Evolutionary conservation across 2,888 invertebrate species (phyloP), one percentile per base, ranked within the genome.

Genomic region (Scrobipalpa costella): DNA sequence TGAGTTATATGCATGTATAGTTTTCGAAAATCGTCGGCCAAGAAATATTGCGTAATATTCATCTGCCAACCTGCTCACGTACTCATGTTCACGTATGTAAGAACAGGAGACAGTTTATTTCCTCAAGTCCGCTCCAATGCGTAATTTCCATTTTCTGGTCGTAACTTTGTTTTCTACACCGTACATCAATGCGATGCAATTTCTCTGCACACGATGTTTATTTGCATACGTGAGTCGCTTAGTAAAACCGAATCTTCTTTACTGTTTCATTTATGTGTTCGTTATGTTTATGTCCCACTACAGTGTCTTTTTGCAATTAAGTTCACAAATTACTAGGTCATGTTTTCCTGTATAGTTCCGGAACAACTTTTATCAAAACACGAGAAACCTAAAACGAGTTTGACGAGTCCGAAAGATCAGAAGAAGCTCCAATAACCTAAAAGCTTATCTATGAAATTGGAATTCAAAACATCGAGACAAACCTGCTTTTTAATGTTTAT

Each of bases 151-250:
- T 52, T n/a, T 52, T 52, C 52, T 52, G 6, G 11, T 33, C 52
- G 33, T 52, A 52, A 33, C 52, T 52, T 33, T 52, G 21, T 21
- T 52, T 52, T 21, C 50, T 11, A 13, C 9, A 40, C 40, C 36
- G 50, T 52, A 52, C 50, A 52, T 52, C 50, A 27, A 19, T 52
- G 38, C 36, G 40, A 40, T 40, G 58, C 40, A 40, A 58, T 58
- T 58, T 58, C 58, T 58, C 44, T 8, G 17, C 34, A 34, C 11
- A 34, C 15, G 55, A 11, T 11, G 33, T 52, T 52, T 52, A 52
- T 52, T 19, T 52, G 52, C 52, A 52, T 55, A 34, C 55, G 55
- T 34, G 55, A 34, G 6, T 27, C 34, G 55, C 55, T 9, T 15
- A 33, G 8, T 34, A 55, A 55, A 27, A 34, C 15, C 1, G n/a